phyloP scores from a whole-genome alignment of 2,888 invertebrate genomes.

The Silvanus unidentatus region DNA sequence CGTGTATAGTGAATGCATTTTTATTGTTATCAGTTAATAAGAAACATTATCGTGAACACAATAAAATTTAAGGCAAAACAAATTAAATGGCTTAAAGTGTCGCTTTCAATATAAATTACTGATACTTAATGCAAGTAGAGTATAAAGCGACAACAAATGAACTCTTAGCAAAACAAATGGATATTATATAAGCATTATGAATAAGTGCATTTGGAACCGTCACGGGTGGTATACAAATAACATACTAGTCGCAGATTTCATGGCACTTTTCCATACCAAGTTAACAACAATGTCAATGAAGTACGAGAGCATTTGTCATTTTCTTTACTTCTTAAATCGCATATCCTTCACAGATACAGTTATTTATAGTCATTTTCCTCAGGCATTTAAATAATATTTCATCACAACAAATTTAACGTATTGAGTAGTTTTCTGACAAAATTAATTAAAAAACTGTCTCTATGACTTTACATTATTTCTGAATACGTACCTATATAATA shows the following conservation, averaged over 20 bases:
- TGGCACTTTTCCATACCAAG: constrained; percentile 13
- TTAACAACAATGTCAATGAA: constrained; percentile 16
- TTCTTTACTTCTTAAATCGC: constrained; percentile 12
- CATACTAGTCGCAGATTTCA: constrained; percentile 15
- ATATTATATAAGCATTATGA: too few species aligned
- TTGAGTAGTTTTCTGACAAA: constrained; percentile 16
- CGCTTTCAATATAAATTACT: too few species aligned
- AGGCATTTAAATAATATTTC: constrained; percentile 19
- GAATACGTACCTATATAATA: neutral
- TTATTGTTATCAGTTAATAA: too few species aligned
- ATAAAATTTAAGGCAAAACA: too few species aligned
- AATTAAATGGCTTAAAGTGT: too few species aligned
- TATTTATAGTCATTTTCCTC: constrained; percentile 16
- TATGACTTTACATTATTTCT: constrained; percentile 1
- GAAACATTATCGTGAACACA: too few species aligned
- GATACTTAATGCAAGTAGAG: neutral
- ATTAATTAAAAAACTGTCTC: constrained; percentile 17
- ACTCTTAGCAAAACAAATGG: too few species aligned
- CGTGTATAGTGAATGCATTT: too few species aligned
- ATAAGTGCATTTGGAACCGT: constrained; percentile 3
- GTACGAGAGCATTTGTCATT: constrained; percentile 17
- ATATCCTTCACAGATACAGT: constrained; percentile 10
- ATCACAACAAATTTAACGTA: constrained; percentile 13
- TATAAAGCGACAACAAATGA: neutral
- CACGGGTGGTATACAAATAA: constrained; percentile 15